These are phyloP conservation scores for Goniozus legneri DNA, from an alignment of 1,140 invertebrate species.

Conservation along the genomic window DNA sequence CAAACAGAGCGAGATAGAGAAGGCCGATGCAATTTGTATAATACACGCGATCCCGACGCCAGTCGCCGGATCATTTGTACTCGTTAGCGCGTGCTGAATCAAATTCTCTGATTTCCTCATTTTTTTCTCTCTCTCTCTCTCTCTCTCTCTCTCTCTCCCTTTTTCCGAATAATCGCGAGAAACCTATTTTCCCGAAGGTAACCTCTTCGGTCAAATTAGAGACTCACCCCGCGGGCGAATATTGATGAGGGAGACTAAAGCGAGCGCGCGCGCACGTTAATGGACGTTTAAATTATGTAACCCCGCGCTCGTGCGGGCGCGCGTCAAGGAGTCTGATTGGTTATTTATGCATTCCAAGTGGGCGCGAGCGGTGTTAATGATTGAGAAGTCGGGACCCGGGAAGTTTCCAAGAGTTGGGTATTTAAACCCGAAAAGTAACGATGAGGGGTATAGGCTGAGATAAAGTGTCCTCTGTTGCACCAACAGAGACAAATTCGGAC, in stretches of 20 bases:
- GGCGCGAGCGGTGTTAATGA: constrained; percentile 44
- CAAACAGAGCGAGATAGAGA: constrained; percentile 38
- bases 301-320: constrained; percentile 15
- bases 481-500: no score
- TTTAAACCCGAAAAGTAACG: constrained; percentile 35
- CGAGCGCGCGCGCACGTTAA: constrained; percentile 27
- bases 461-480: no score
- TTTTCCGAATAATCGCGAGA: background rate
- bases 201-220: constrained; percentile 24
- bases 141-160: background rate
- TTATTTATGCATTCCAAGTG: constrained; percentile 45
- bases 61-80: no score
- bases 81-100: no score
- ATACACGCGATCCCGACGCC: constrained; percentile 23
- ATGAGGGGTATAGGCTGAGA: no score
- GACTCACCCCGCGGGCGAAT: constrained; percentile 13
- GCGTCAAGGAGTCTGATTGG: constrained; percentile 33
- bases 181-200: background rate
- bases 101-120: no score
- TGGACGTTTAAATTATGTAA: constrained; percentile 46
- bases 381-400: constrained; percentile 26
- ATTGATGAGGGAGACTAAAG: constrained; percentile 26
- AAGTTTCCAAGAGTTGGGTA: constrained; percentile 37
- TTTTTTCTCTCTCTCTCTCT: background rate
- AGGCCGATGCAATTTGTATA: constrained; percentile 46